Evolutionary conservation across 2,113 vertebrate species (phyloP), one percentile per base, ranked within the genome.

Genomic region (Heterotilapia buettikoferi): DNA sequence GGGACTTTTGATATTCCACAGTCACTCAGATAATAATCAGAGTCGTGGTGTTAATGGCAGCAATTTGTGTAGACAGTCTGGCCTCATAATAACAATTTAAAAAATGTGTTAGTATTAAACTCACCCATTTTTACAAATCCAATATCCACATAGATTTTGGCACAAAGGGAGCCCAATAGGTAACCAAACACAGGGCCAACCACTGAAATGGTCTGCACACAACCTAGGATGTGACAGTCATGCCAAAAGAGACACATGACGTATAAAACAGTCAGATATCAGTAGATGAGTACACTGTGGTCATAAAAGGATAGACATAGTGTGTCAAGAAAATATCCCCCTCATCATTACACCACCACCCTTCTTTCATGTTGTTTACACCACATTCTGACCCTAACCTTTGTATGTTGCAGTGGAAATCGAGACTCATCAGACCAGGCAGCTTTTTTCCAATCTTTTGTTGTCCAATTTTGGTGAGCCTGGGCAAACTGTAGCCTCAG

Each of bases 61-160:
- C 6, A 11, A 47, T 16, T 50, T 81, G 54, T 80, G 53, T 38
- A 43, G 76, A 38, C 56, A 36, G 3, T 24, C 47, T 57, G 9
- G 36, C 5, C 6, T 59, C 24, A 16, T 38, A 33, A 53, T 59
- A 82, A 50, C 4, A 26, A 4, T 14, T 21, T 24, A 1, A 61
- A 52, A 52, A 82, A 26, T n/a, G 18, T 76, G 21, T 45, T 31
- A 7, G 5, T 50, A 52, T 36, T 59, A 79, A 73, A 93, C 96
- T 94, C 83, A 97, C 96, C 96, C 93, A 96, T 92, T 90, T 96
- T 94, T 7, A 97, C 95, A 88, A 96, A 97, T 83, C 96, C 96
- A 89, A 97, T 95, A 84, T 97, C 96, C 92, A 97, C 96, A 40
- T 96, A 97, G 82, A 97, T 92, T 83, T 93, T 96, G 90, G 97